Conservation (phyloP, 2,113 vertebrate species). For the Mus pahari region DNA sequence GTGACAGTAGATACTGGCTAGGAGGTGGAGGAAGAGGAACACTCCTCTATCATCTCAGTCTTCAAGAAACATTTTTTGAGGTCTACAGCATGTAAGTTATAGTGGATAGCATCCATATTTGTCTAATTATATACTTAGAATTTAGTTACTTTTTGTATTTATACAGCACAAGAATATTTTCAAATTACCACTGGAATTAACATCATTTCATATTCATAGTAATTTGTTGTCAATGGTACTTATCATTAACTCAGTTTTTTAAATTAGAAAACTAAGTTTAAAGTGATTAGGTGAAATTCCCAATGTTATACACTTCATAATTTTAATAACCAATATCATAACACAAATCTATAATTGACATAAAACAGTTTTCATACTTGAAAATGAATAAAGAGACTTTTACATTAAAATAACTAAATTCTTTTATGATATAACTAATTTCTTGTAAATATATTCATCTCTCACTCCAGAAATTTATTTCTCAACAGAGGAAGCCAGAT, state of each 20-base stretch:
- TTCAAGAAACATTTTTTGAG: not conserved
- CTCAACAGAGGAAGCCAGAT: not conserved
- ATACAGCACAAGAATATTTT: slow-evolving; percentile 17
- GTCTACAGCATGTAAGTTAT: not conserved
- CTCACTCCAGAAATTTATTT: not conserved
- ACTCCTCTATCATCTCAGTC: not conserved
- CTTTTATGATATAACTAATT: not conserved
- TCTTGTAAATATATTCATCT: not conserved
- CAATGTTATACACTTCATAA: not conserved
- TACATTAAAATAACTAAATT: not conserved
- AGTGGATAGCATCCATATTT: not conserved
- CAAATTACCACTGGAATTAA: not conserved
- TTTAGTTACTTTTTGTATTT: not conserved
- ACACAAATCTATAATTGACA: not conserved
- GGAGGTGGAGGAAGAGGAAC: too few relatives aligned
- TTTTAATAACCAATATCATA: not conserved
- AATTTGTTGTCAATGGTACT: not conserved
- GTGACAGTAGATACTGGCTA: too few relatives aligned
- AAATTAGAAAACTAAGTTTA: not conserved
- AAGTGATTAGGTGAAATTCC: not conserved
- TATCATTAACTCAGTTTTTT: not conserved
- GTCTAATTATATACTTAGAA: not conserved
- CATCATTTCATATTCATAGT: not conserved
- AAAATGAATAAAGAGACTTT: not conserved
- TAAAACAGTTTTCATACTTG: not conserved